Evolutionary conservation across 2,113 vertebrate genomes (phyloP).

Genomic region (Macquaria australasica): DNA sequence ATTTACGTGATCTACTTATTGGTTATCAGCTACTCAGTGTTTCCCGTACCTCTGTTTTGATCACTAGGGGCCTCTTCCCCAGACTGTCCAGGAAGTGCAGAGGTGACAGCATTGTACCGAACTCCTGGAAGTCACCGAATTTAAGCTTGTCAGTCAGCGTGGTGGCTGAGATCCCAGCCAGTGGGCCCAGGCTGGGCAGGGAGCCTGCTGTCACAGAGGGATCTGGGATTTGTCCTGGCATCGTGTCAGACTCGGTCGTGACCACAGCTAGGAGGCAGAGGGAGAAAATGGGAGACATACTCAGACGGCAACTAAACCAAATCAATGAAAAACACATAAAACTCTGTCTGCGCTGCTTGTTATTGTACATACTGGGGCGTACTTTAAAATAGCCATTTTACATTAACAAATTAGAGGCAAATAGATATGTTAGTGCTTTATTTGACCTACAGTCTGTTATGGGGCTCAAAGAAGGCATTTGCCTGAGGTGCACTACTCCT

Average conservation of each 20-base stretch:
- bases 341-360: background rate
- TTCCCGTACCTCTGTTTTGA: conserved; percentile 92
- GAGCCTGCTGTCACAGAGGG: conserved; percentile 93
- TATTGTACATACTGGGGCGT: background rate
- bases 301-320: conserved; percentile 36
- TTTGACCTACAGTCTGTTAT: conserved; percentile 16
- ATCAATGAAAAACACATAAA: conserved; percentile 31
- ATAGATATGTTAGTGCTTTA: conserved; percentile 1
- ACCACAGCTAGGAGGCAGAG: conserved; percentile 80
- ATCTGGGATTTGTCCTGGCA: conserved; percentile 98
- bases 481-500: conserved; percentile 39
- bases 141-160: conserved; percentile 93
- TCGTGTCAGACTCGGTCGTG: conserved; percentile 88
- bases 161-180: conserved; percentile 91
- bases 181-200: conserved; percentile 91
- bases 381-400: conserved; percentile 10
- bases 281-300: conserved; percentile 36
- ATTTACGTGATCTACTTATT: background rate
- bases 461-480: conserved; percentile 20
- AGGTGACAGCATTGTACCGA: conserved; percentile 92
- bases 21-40: background rate
- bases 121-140: conserved; percentile 91
- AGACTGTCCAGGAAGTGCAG: conserved; percentile 94
- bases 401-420: conserved; percentile 17
- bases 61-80: conserved; percentile 90